Evolutionary conservation across 1,140 invertebrate species (phyloP).

Genomic region (Drosophila kepulauana): DNA sequence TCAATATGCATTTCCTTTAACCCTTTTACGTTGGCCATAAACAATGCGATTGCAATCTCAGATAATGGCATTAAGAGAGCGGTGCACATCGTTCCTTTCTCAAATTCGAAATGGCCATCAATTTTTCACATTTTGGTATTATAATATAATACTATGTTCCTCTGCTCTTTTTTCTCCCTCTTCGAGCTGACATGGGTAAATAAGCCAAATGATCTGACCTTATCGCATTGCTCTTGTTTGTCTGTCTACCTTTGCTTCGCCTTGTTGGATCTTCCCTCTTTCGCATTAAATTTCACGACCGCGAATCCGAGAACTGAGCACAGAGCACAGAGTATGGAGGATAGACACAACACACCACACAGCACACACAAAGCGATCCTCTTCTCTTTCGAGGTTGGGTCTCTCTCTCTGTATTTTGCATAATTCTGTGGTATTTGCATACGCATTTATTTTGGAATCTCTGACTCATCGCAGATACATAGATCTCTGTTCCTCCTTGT

Average conservation of each 20-base stretch:
- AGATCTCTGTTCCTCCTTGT: constrained; percentile 10
- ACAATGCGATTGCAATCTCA: constrained; percentile 76
- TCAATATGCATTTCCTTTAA: neutral
- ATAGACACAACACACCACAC: no score
- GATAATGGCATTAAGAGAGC: constrained; percentile 50
- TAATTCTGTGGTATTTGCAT: constrained; percentile 56
- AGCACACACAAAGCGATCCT: constrained; percentile 40
- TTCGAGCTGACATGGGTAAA: constrained; percentile 63
- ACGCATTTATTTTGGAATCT: constrained; percentile 70
- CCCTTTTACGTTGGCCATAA: constrained; percentile 49
- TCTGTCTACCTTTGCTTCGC: constrained; percentile 11
- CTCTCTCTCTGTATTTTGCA: constrained; percentile 45
- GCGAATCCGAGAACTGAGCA: constrained; percentile 46
- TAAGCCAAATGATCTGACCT: constrained; percentile 49
- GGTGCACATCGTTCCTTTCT: constrained; percentile 10
- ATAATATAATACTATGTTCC: constrained; percentile 23
- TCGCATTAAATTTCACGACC: constrained; percentile 71
- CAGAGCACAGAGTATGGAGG: neutral
- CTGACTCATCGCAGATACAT: constrained; percentile 54
- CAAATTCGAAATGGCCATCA: constrained; percentile 35
- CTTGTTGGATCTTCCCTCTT: constrained; percentile 18
- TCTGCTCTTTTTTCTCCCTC: constrained; percentile 13
- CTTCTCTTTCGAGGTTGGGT: constrained; percentile 21
- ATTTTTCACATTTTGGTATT: constrained; percentile 11
- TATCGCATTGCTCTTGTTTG: constrained; percentile 24